Evolutionary conservation across 2,797 vertebrate species (phyloP).

Genomic region (Eulemur coronatus): DNA sequence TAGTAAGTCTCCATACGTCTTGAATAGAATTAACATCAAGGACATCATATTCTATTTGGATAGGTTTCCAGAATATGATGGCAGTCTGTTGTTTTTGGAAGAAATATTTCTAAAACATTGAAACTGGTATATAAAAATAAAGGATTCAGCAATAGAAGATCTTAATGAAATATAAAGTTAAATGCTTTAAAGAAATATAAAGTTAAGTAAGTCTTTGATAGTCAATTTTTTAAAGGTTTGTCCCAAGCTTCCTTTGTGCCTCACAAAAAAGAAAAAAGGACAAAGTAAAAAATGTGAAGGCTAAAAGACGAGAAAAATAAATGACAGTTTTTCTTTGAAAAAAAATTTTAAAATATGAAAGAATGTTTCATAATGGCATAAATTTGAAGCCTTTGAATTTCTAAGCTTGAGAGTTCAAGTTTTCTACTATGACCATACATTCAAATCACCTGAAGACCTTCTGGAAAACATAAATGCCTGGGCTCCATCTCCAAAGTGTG

Average conservation of each 20-base stretch:
- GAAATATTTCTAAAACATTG: slow-evolving; percentile 48
- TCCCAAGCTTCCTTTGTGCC: background rate
- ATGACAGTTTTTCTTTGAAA: background rate
- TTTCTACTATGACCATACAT: slow-evolving; percentile 1
- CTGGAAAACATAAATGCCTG: background rate
- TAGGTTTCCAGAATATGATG: background rate
- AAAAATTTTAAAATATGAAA: background rate
- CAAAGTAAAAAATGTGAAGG: background rate
- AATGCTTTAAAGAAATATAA: background rate
- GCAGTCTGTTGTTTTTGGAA: background rate
- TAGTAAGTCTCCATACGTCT: background rate
- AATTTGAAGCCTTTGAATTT: slow-evolving; percentile 13
- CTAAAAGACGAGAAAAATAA: background rate
- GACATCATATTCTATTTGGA: background rate
- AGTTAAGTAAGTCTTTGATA: background rate
- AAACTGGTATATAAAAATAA: slow-evolving; percentile 36
- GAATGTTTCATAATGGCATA: background rate
- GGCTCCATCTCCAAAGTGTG: background rate
- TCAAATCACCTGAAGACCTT: background rate
- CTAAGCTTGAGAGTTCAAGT: background rate
- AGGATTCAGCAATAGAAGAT: background rate
- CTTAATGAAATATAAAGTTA: slow-evolving; percentile 17
- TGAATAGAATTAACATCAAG: slow-evolving; percentile 27
- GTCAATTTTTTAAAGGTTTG: background rate
- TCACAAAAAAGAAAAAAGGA: background rate